These are phyloP conservation scores for Agrypnia vestita DNA, from an alignment of 1,140 invertebrate species.

Conservation along the genomic window DNA sequence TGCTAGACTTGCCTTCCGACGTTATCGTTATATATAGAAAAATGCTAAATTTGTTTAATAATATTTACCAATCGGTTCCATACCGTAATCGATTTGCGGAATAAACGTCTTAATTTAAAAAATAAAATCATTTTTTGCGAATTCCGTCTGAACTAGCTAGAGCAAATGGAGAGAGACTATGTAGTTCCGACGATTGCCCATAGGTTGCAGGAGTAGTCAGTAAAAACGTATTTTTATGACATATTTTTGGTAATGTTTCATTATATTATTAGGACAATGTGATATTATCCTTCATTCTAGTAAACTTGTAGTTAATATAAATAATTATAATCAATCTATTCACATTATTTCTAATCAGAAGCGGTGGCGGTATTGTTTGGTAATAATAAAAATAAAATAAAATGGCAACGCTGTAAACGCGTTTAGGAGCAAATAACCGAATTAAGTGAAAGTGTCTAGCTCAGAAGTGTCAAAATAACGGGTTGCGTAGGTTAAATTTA, in stretches of 20 bases:
- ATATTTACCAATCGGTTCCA: not conserved
- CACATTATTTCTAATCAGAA: too few species aligned
- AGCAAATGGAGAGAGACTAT: not conserved
- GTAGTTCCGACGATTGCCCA: not conserved
- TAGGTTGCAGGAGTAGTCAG: not conserved
- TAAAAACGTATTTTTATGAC: too few species aligned
- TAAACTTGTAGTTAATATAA: too few species aligned
- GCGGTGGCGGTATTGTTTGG: too few species aligned
- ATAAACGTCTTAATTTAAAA: not conserved
- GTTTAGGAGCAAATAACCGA: not conserved
- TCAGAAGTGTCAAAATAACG: not conserved
- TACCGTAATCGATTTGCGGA: slow-evolving; percentile 7
- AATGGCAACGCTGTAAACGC: slow-evolving; percentile 3
- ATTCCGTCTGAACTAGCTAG: not conserved
- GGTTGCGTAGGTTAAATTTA: not conserved
- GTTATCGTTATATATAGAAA: not conserved
- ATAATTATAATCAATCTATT: too few species aligned
- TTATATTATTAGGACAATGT: too few species aligned
- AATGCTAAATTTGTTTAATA: slow-evolving; percentile 1
- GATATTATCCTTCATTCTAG: too few species aligned
- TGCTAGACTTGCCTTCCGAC: not conserved
- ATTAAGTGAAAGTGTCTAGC: slow-evolving; percentile 17
- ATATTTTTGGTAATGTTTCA: too few species aligned
- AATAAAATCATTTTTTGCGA: not conserved
- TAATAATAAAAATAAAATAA: slow-evolving; percentile 16